These are phyloP conservation scores for Seladonia tumulorum DNA, from an alignment of 2,888 invertebrate genomes.

Conservation along the genomic window DNA sequence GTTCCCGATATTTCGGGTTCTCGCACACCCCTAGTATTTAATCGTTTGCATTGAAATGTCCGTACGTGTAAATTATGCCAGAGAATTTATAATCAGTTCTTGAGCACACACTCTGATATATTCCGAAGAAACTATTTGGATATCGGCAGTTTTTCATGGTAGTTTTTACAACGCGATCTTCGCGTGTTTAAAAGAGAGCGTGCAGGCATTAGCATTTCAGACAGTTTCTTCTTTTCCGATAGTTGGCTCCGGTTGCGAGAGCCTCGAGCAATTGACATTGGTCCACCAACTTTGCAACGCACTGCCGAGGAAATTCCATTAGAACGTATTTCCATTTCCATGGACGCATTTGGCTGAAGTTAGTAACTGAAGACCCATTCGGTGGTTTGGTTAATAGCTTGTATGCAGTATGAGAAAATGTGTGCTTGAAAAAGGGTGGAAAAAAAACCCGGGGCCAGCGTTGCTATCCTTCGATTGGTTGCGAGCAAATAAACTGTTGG, in stretches of 20 bases:
- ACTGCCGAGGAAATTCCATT: conserved; percentile 9
- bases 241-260: background rate
- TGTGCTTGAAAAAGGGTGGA: too few species aligned
- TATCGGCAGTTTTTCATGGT: background rate
- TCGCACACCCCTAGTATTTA: too few species aligned
- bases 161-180: background rate
- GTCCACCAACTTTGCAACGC: background rate
- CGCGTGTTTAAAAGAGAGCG: background rate
- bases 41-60: too few species aligned
- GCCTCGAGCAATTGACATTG: conserved; percentile 14
- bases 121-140: background rate
- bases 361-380: background rate
- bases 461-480: too few species aligned
- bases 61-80: too few species aligned
- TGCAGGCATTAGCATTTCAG: background rate
- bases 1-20: too few species aligned
- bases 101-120: background rate
- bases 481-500: too few species aligned
- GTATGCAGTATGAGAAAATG: background rate
- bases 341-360: background rate
- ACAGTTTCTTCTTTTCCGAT: conserved; percentile 15
- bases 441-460: background rate
- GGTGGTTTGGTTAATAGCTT: background rate
- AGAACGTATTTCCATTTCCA: conserved; percentile 27
- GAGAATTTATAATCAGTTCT: too few species aligned